Conservation (phyloP, 1,140 invertebrate species). For the Pectinophora gossypiella region DNA sequence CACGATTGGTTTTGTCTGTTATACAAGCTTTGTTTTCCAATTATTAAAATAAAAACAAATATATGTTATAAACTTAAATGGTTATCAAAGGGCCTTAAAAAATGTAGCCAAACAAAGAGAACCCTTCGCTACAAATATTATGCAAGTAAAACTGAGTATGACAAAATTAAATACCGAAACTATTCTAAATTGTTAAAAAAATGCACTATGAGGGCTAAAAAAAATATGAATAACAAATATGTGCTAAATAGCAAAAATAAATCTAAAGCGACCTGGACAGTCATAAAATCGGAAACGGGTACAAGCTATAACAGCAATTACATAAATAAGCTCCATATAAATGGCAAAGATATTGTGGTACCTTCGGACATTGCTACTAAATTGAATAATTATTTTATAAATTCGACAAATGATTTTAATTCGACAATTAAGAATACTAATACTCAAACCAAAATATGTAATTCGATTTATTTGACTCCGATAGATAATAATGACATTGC, state of each 20-base stretch:
- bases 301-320: not conserved
- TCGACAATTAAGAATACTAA: not conserved
- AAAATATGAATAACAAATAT: not conserved
- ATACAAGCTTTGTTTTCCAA: slow-evolving; percentile 4
- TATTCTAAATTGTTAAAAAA: not conserved
- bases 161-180: not conserved
- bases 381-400: not conserved
- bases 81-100: not conserved
- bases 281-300: not conserved
- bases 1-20: not conserved
- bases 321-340: not conserved
- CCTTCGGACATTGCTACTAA: not conserved
- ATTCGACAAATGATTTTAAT: not conserved
- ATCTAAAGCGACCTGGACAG: not conserved
- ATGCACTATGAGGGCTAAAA: not conserved
- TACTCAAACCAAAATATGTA: not conserved
- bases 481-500: not conserved
- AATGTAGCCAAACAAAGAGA: not conserved
- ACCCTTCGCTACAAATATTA: not conserved
- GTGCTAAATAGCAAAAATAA: not conserved
- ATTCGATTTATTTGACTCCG: not conserved
- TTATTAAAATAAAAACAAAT: not conserved
- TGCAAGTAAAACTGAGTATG: not conserved
- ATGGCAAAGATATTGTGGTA: not conserved
- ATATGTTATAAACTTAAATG: not conserved